Evolutionary conservation across 2,113 vertebrate species (phyloP).

Genomic region (Oncorhynchus mykiss): DNA sequence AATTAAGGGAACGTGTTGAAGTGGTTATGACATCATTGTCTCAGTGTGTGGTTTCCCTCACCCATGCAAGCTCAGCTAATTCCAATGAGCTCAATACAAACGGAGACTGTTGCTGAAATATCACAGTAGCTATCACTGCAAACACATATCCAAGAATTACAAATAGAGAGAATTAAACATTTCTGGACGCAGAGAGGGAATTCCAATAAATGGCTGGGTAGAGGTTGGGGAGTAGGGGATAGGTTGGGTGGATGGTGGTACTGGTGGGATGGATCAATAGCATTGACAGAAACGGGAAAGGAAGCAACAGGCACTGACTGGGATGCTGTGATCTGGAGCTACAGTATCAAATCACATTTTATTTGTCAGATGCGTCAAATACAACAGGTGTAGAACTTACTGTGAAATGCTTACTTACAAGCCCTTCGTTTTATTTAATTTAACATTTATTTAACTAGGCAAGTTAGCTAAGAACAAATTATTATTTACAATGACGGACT

Average conservation of each 20-base stretch:
- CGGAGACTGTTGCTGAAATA: neutral
- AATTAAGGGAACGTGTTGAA: neutral
- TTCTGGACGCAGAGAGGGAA: neutral
- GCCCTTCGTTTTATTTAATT: no score
- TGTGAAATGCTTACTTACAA: no score
- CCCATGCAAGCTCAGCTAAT: neutral
- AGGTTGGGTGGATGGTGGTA: neutral
- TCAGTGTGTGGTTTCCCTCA: neutral
- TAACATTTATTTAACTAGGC: no score
- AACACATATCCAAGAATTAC: neutral
- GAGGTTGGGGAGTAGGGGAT: neutral
- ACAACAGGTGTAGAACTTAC: no score
- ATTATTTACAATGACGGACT: no score
- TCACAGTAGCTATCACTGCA: neutral
- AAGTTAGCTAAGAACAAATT: no score
- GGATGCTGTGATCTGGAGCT: neutral
- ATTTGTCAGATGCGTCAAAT: neutral
- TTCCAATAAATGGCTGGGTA: slow-evolving; percentile 5
- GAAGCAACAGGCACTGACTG: slow-evolving; percentile 16
- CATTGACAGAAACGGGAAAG: slow-evolving; percentile 18
- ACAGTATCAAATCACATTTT: neutral
- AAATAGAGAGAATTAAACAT: neutral
- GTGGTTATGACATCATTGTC: neutral
- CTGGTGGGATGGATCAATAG: slow-evolving; percentile 14
- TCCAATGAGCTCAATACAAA: neutral